phyloP scores from a whole-genome alignment of 2,888 invertebrate genomes.

The Polylopha cassiicola region DNA sequence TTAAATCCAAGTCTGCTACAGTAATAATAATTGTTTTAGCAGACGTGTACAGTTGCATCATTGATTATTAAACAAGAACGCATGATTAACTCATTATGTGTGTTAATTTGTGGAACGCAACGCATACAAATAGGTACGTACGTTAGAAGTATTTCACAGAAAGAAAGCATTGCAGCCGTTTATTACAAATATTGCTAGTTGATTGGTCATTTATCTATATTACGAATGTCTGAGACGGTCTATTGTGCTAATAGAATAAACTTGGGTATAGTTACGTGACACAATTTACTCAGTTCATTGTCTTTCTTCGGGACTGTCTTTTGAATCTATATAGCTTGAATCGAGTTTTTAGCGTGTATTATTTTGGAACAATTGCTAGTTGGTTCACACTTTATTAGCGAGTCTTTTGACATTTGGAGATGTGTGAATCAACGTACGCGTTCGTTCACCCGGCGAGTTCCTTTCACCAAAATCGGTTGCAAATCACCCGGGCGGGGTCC shows the following conservation, averaged over 20 bases:
- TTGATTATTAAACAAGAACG: slow-evolving; percentile 40
- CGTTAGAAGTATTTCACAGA: neutral
- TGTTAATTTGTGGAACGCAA: slow-evolving; percentile 39
- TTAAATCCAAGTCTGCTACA: too few species aligned
- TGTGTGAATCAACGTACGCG: slow-evolving; percentile 26
- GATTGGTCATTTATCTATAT: slow-evolving; percentile 1
- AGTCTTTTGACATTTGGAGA: slow-evolving; percentile 40
- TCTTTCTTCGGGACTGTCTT: too few species aligned
- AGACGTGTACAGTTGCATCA: slow-evolving; percentile 33
- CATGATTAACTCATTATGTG: slow-evolving; percentile 47
- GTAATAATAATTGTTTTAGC: slow-evolving; percentile 23
- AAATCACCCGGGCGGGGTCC: slow-evolving; percentile 25
- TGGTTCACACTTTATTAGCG: slow-evolving; percentile 21
- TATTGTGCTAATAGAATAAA: neutral
- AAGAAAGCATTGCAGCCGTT: slow-evolving; percentile 1
- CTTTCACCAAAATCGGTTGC: slow-evolving; percentile 47
- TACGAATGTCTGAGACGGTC: neutral
- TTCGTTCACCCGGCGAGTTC: slow-evolving; percentile 37
- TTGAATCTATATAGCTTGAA: too few species aligned
- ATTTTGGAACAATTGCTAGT: slow-evolving; percentile 2
- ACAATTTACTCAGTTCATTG: slow-evolving; percentile 1
- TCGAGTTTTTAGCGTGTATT: too few species aligned
- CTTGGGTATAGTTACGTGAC: neutral
- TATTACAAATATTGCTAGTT: too few species aligned
- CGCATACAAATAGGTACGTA: slow-evolving; percentile 4